Conservation (phyloP, 2,888 invertebrate species). For the Helleia helle region DNA sequence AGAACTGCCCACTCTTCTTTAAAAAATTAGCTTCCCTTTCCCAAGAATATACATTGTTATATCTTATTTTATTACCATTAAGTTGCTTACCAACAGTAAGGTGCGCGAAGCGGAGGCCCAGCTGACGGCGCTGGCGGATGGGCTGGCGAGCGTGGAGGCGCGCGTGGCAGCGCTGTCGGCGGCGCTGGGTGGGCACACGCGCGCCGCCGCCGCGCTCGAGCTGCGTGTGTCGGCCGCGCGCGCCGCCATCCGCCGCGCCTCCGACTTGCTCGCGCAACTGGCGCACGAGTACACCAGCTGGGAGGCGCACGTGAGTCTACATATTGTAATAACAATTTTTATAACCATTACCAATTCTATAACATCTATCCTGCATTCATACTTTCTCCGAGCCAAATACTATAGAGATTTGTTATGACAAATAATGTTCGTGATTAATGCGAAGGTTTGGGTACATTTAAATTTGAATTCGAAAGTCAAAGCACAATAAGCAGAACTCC, state of each 20-base stretch:
- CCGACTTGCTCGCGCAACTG: slow-evolving; percentile 77
- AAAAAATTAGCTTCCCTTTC: no score
- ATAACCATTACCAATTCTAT: no score
- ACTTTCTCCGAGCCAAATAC: no score
- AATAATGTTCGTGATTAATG: no score
- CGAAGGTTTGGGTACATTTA: no score
- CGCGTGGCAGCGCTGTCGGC: slow-evolving; percentile 84
- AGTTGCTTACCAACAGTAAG: slow-evolving; percentile 72
- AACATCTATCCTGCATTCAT: no score
- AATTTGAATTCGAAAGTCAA: no score
- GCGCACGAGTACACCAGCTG: slow-evolving; percentile 92
- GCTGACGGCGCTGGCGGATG: slow-evolving; percentile 83
- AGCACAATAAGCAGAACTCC: no score
- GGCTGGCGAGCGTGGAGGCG: slow-evolving; percentile 85
- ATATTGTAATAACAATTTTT: no score
- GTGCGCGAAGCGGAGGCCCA: slow-evolving; percentile 87
- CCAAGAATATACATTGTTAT: no score
- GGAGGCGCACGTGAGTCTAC: slow-evolving; percentile 70
- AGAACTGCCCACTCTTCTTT: no score
- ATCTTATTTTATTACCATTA: slow-evolving; percentile 1
- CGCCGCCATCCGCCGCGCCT: slow-evolving; percentile 88
- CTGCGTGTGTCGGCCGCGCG: slow-evolving; percentile 84
- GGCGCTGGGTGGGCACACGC: slow-evolving; percentile 88
- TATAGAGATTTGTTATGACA: no score
- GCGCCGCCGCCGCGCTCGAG: slow-evolving; percentile 89